Conservation (phyloP, 1,140 invertebrate species). For the Zaprionus ghesquierei region DNA sequence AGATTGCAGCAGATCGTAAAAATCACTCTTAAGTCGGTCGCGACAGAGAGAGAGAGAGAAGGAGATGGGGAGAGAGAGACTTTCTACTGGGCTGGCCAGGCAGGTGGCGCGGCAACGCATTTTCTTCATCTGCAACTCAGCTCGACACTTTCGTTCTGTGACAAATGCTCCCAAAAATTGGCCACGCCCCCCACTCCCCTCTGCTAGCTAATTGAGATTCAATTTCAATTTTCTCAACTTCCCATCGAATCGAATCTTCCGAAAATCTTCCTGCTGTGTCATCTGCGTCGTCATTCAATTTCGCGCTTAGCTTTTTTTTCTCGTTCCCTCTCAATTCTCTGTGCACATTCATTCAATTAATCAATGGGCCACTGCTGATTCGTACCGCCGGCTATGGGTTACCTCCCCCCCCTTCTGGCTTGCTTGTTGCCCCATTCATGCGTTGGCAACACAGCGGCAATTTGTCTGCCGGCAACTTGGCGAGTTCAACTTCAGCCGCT, state of each 20-base stretch:
- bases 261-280: constrained; percentile 32
- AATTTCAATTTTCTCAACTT: constrained; percentile 16
- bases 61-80: not conserved
- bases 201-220: constrained; percentile 56
- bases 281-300: constrained; percentile 35
- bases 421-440: not conserved
- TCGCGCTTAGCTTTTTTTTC: constrained; percentile 8
- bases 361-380: constrained; percentile 33
- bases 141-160: constrained; percentile 39
- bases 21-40: constrained; percentile 6
- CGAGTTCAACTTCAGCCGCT: constrained; percentile 7
- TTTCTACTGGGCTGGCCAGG: not conserved
- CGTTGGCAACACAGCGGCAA: constrained; percentile 10
- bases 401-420: not conserved
- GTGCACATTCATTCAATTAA: constrained; percentile 35
- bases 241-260: not conserved
- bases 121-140: not conserved
- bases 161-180: constrained; percentile 64
- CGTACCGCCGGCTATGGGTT: constrained; percentile 34
- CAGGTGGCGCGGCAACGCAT: not conserved
- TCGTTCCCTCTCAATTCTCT: not conserved
- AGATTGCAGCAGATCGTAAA: constrained; percentile 17
- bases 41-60: too few relatives aligned
- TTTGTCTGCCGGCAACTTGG: constrained; percentile 33
- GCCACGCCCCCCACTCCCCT: not conserved